Evolutionary conservation across 1,140 invertebrate genomes (phyloP).

Genomic region (Scaptomyza hsui): DNA sequence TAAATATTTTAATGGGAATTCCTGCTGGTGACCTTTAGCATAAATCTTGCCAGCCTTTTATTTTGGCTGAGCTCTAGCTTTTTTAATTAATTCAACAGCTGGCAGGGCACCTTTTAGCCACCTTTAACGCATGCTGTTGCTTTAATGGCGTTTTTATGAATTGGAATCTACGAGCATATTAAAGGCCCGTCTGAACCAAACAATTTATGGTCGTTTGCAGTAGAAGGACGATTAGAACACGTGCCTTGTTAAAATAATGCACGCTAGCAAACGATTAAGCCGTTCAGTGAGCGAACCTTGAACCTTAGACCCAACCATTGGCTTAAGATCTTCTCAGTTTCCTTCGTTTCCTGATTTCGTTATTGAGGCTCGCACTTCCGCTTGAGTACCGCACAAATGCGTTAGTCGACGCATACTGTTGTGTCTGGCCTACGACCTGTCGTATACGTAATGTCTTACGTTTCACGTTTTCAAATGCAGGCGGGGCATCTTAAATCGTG

Average conservation of each 20-base stretch:
- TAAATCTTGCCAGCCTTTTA: conserved; percentile 64
- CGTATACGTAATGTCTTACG: conserved; percentile 47
- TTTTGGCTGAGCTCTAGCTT: conserved; percentile 41
- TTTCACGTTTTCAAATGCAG: conserved; percentile 60
- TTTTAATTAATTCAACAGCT: conserved; percentile 65
- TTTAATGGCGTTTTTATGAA: conserved; percentile 52
- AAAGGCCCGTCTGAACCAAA: conserved; percentile 26
- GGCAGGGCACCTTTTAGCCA: conserved; percentile 39
- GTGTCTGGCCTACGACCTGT: conserved; percentile 17
- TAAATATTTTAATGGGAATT: conserved; percentile 52
- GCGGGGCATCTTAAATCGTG: conserved; percentile 61
- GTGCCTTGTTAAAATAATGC: conserved; percentile 12
- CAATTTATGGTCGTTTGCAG: conserved; percentile 25
- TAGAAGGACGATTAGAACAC: conserved; percentile 6
- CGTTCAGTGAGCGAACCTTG: conserved; percentile 3
- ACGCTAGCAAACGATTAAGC: conserved; percentile 11
- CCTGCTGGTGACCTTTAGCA: conserved; percentile 48
- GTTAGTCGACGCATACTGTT: conserved; percentile 54
- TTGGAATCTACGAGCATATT: conserved; percentile 31
- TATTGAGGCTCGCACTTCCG: conserved; percentile 52
- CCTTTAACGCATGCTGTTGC: conserved; percentile 37
- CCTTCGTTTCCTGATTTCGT: background rate
- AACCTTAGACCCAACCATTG: background rate
- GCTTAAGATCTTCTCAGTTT: background rate
- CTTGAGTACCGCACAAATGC: conserved; percentile 54